Evolutionary conservation across 2,113 vertebrate species (phyloP).

Genomic region (Eulemur macaco): DNA sequence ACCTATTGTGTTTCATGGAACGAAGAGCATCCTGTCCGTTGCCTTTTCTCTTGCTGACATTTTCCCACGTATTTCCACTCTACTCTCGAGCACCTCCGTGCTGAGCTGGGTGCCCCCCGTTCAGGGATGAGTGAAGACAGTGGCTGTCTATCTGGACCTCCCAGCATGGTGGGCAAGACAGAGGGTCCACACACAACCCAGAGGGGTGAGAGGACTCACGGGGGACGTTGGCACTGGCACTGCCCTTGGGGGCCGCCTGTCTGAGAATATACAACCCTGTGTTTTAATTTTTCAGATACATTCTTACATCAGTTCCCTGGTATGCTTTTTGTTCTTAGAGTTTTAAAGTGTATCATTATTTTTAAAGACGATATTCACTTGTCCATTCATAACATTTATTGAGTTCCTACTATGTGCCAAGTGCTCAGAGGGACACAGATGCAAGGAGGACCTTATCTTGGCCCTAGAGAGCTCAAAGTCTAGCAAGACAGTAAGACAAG

Average conservation of each 20-base stretch:
- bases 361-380: not conserved
- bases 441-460: not conserved
- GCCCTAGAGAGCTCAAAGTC: not conserved
- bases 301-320: not conserved
- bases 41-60: not conserved
- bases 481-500: not conserved
- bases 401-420: not conserved
- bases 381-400: not conserved
- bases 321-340: not conserved
- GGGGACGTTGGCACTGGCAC: fast-evolving
- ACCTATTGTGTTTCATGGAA: not conserved
- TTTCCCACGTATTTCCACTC: not conserved
- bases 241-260: not conserved
- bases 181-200: not conserved
- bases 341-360: not conserved
- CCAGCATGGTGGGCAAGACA: not conserved
- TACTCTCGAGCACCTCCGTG: not conserved
- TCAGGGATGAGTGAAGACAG: not conserved
- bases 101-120: not conserved
- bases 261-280: not conserved
- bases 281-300: not conserved
- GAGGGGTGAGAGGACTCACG: too few species aligned
- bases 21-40: not conserved
- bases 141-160: not conserved
- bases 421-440: not conserved